Evolutionary conservation across 2,113 vertebrate genomes (phyloP).

Genomic region (Danionella cerebrum): DNA sequence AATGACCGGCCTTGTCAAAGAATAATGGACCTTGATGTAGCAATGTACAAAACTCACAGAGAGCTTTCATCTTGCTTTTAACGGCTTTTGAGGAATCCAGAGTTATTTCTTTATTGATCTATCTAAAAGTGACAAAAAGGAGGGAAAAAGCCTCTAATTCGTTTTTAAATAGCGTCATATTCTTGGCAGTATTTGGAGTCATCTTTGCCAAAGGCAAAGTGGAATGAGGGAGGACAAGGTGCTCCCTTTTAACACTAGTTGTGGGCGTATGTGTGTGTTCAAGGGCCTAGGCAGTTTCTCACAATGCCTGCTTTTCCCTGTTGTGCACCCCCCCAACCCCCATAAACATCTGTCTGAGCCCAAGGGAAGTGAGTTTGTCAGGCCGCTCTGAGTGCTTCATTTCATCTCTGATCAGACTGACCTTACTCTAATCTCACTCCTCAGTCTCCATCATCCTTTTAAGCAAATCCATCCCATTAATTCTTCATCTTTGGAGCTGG

Average conservation of each 20-base stretch:
- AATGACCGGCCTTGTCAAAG: not conserved
- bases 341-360: not conserved
- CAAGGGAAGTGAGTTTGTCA: conserved; percentile 6
- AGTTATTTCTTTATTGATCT: conserved; percentile 15
- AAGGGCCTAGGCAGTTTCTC: conserved; percentile 13
- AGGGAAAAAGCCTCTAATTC: conserved; percentile 43
- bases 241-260: conserved; percentile 5
- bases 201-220: conserved; percentile 50
- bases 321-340: not conserved
- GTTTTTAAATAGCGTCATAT: conserved; percentile 58
- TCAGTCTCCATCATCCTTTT: not conserved
- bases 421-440: not conserved
- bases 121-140: conserved; percentile 11
- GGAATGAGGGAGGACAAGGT: conserved; percentile 43
- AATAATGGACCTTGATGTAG: not conserved
- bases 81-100: not conserved
- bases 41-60: not conserved
- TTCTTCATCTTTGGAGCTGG: not conserved
- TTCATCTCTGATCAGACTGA: not conserved
- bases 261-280: conserved; percentile 6
- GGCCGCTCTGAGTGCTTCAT: not conserved
- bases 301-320: not conserved
- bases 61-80: not conserved
- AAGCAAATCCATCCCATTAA: not conserved
- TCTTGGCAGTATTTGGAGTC: conserved; percentile 53